These are phyloP conservation scores for Dromius quadrimaculatus DNA, from an alignment of 2,888 invertebrate species.

Conservation along the genomic window DNA sequence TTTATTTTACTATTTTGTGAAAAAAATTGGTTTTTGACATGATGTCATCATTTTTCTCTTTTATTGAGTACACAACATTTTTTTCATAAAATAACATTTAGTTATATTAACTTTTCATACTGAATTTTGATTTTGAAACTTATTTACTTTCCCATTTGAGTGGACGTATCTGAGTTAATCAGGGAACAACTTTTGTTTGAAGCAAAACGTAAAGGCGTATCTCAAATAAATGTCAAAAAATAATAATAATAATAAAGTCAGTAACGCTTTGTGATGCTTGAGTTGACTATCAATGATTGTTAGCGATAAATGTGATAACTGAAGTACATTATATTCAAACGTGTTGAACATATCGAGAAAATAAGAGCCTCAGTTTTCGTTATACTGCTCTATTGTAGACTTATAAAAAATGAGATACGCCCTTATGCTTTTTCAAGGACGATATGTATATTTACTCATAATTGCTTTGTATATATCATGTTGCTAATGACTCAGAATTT, in stretches of 20 bases:
- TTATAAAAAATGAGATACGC: constrained; percentile 11
- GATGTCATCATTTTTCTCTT: constrained; percentile 4
- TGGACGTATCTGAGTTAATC: constrained; percentile 1
- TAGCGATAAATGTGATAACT: constrained; percentile 1
- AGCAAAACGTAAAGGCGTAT: constrained; percentile 8
- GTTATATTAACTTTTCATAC: neutral
- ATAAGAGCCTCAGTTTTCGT: neutral
- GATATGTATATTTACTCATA: too few species aligned
- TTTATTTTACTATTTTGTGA: too few species aligned
- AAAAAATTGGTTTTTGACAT: neutral
- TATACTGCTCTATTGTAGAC: constrained; percentile 4
- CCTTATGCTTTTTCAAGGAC: neutral
- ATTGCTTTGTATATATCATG: too few species aligned
- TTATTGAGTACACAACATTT: constrained; percentile 1
- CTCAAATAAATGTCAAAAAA: constrained; percentile 8
- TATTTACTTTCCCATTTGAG: constrained; percentile 1
- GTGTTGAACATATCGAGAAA: constrained; percentile 6
- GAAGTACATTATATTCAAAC: constrained; percentile 8
- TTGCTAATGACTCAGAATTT: too few species aligned
- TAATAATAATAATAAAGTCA: constrained; percentile 6
- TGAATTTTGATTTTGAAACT: constrained; percentile 2
- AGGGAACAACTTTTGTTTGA: constrained; percentile 5
- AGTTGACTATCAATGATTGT: neutral
- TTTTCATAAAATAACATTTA: neutral
- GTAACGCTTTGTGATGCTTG: neutral